Conservation (phyloP, 2,888 invertebrate genomes). For the Conops quadrifasciatus region DNA sequence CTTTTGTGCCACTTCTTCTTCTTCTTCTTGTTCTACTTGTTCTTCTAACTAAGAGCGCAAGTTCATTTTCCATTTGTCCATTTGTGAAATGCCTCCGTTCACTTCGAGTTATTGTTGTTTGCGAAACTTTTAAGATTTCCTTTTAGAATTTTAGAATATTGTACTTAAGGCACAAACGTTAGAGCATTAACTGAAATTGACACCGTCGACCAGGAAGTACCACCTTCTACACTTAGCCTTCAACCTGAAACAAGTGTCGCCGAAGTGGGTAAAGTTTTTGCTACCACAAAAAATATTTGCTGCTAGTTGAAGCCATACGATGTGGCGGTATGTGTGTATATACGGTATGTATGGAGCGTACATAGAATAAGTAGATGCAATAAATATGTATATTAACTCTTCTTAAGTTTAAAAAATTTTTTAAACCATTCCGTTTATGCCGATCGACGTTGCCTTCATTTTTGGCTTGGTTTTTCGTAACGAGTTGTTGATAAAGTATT, state of each 20-base stretch:
- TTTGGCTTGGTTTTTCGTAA: no score
- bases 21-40: background rate
- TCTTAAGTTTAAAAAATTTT: background rate
- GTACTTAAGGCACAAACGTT: background rate
- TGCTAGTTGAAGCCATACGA: no score
- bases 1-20: background rate
- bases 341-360: no score
- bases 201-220: background rate
- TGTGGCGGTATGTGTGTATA: no score
- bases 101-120: no score
- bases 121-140: slow-evolving; percentile 8
- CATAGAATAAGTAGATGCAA: slow-evolving; percentile 25
- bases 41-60: no score
- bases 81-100: no score
- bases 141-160: background rate
- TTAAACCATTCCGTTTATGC: no score
- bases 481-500: no score
- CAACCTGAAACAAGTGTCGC: slow-evolving; percentile 31
- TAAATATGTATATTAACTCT: slow-evolving; percentile 33
- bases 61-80: no score
- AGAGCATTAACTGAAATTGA: slow-evolving; percentile 14
- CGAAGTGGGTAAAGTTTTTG: slow-evolving; percentile 23
- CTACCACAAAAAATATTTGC: slow-evolving; percentile 18
- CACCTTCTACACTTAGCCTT: slow-evolving; percentile 18
- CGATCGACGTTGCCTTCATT: no score